Percentiles rank a stretch among this genome's conserved stretches.
Evolutionary conservation across 2,113 vertebrate species (phyloP).

Genomic region (Boleophthalmus pectinirostris): DNA sequence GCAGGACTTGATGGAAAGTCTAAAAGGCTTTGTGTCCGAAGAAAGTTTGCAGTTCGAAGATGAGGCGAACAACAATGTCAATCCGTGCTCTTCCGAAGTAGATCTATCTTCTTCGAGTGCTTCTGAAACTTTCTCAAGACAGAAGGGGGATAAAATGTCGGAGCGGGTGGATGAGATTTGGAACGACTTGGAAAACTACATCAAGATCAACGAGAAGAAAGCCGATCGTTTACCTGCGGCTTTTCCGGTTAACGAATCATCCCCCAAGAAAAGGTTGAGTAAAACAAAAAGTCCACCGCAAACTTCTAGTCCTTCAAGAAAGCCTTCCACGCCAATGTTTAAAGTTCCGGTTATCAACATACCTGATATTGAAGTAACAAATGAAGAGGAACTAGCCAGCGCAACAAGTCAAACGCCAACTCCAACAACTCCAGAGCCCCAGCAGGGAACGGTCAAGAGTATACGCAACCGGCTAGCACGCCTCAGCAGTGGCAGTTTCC

Average conservation of each 20-base stretch:
- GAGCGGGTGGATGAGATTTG: conserved; percentile 96
- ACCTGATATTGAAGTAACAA: conserved; percentile 60
- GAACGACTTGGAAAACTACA: conserved; percentile 98
- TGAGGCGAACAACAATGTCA: conserved; percentile 63
- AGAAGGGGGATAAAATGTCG: conserved; percentile 83
- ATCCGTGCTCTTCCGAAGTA: conserved; percentile 62
- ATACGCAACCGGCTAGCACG: conserved; percentile 79
- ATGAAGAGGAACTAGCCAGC: conserved; percentile 70
- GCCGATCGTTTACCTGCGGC: conserved; percentile 89
- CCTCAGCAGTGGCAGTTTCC: conserved; percentile 79
- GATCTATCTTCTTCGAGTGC: conserved; percentile 79
- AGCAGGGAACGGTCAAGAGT: conserved; percentile 74
- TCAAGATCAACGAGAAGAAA: conserved; percentile 94
- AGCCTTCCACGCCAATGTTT: conserved; percentile 55
- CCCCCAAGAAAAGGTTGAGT: conserved; percentile 30
- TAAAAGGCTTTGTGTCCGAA: conserved; percentile 82
- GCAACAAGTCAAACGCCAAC: conserved; percentile 57
- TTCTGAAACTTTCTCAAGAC: conserved; percentile 73
- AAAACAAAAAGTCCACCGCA: conserved; percentile 47
- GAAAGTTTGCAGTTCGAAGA: conserved; percentile 86
- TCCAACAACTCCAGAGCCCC: conserved; percentile 77
- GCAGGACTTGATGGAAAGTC: conserved; percentile 77
- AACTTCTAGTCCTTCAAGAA: conserved; percentile 27
- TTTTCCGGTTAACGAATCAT: conserved; percentile 84
- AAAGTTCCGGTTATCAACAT: conserved; percentile 73